Percentiles rank a stretch among this genome's conserved stretches.
Conservation (phyloP, 2,888 invertebrate species). For the Eilema depressum region DNA sequence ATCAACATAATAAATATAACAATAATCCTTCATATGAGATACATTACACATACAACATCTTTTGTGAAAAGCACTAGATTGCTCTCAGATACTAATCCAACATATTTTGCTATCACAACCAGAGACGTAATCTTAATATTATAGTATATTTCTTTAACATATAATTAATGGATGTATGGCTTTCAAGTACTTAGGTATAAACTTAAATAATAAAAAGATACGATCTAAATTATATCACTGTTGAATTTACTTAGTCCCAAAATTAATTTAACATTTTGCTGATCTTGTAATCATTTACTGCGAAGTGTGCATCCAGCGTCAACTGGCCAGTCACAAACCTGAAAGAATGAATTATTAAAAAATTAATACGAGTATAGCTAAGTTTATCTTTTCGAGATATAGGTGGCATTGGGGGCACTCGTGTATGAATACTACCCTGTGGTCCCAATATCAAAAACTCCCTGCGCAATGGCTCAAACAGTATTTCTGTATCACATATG, state of each 20-base stretch:
- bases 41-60: neutral
- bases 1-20: neutral
- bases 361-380: neutral
- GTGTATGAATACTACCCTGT: no score
- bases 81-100: neutral
- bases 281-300: neutral
- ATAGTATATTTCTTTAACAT: neutral
- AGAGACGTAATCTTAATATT: neutral
- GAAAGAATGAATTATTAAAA: neutral
- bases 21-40: neutral
- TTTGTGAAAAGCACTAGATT: neutral
- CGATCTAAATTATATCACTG: conserved; percentile 4
- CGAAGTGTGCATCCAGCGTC: conserved; percentile 18
- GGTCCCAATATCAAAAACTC: no score
- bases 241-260: neutral
- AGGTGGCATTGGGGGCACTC: no score
- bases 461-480: no score
- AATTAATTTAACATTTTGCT: neutral
- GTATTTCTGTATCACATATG: no score
- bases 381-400: no score
- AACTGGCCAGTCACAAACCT: conserved; percentile 20
- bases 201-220: conserved; percentile 4
- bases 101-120: neutral
- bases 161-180: neutral
- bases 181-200: neutral